Base-by-base conservation (phyloP, 2,888 invertebrate species). In the Leucania comma region DNA sequence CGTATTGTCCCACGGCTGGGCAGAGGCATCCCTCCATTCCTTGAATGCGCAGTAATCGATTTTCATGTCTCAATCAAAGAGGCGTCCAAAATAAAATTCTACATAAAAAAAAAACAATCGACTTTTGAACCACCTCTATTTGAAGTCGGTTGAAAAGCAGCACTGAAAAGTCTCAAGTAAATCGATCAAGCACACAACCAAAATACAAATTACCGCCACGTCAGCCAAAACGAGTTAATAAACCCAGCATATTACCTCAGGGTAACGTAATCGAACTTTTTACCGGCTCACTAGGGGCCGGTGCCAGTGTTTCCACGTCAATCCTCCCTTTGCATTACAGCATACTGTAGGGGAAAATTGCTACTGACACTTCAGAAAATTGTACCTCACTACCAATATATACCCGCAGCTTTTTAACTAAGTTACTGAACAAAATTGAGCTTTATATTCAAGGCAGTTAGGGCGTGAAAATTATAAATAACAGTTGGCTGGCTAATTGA, bases 341-440 rank as follows among this genome's bases (percentile, higher is more conserved):
- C 66, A 78, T 75, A 72, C 75, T 80, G 78, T 83, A 68, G 59
- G 75, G 70, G 80, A 66, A 84, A 88, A 87, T 87, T 86, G 83
- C 83, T 82, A 80, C 87, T 79, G 87, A 86, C 87, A 87, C 86
- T 86, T 82, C 72, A 78, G 87, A 82, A 89, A 89, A 89, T 85
- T 88, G 80, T 87, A 83, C 75, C 80, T 38, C 46, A 46, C 66
- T 66, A 75, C 76, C 81, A 84, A 78, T 68, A 80, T 64, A 78
- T 69, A 68, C 78, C 76, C 80, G 68, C 78, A 76, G 53, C n/a
- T 53, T 29, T 56, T 20, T 26, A 64, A 65, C 17, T 17, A 6
- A 0, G 14, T 9, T 14, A n/a, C 24, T 6, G 35, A 24, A 48
- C 57, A 3, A 75, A 67, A 22, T 17, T 72, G 29, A 50, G 35